Evolutionary conservation across 2,888 invertebrate genomes (phyloP).

Genomic region (Podabrus alpinus): DNA sequence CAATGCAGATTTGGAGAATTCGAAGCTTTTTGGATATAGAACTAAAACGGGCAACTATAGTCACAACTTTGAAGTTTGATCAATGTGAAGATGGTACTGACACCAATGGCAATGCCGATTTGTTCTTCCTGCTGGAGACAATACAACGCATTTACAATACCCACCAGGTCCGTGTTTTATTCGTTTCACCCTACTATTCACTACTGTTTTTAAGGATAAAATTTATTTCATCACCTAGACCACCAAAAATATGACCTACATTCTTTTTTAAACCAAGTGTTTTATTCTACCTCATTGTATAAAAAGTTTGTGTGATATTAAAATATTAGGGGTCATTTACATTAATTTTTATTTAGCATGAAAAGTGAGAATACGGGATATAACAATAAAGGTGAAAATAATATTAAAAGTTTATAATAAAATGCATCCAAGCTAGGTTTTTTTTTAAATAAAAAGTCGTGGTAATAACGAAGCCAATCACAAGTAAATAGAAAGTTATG

Average conservation of each 20-base stretch:
- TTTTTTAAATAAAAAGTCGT: background rate
- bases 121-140: constrained; percentile 34
- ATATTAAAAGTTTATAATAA: background rate
- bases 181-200: constrained; percentile 27
- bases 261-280: constrained; percentile 18
- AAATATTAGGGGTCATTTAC: background rate
- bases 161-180: constrained; percentile 27
- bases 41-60: constrained; percentile 33
- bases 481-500: background rate
- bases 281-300: constrained; percentile 12
- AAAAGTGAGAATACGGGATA: background rate
- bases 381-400: background rate
- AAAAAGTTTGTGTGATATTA: constrained; percentile 1
- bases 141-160: constrained; percentile 31
- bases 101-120: constrained; percentile 35
- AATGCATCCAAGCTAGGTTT: background rate
- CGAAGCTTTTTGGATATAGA: constrained; percentile 14
- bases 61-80: constrained; percentile 41
- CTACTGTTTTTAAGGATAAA: constrained; percentile 19
- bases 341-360: background rate
- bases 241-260: constrained; percentile 22
- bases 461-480: background rate
- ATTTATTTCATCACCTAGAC: constrained; percentile 24
- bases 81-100: constrained; percentile 42
- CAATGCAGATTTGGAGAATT: constrained; percentile 11